Evolutionary conservation across 2,888 invertebrate genomes (phyloP).

Genomic region (Euclidia mi): DNA sequence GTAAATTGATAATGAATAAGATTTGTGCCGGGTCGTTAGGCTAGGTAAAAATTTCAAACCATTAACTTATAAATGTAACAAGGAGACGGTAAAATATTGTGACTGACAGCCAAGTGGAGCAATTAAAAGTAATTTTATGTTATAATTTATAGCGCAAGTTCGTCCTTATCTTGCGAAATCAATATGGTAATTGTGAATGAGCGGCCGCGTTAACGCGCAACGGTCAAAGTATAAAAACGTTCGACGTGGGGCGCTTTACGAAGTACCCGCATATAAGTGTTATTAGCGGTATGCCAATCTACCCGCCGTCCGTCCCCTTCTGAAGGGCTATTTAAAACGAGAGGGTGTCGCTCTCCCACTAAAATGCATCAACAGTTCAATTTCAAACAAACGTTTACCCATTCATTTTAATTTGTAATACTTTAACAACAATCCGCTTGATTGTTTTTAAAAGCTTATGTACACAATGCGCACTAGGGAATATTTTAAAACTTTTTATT

Average conservation of each 20-base stretch:
- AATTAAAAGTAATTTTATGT: slow-evolving; percentile 60
- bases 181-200: slow-evolving; percentile 77
- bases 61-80: slow-evolving; percentile 27
- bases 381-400: slow-evolving; percentile 44
- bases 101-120: slow-evolving; percentile 35
- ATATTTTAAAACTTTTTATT: no score
- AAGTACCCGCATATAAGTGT: slow-evolving; percentile 83
- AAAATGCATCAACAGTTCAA: slow-evolving; percentile 72
- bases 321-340: slow-evolving; percentile 74
- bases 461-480: background rate
- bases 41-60: slow-evolving; percentile 20
- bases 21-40: slow-evolving; percentile 37
- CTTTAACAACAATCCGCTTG: slow-evolving; percentile 30
- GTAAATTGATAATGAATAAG: slow-evolving; percentile 32
- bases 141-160: slow-evolving; percentile 55
- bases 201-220: slow-evolving; percentile 53
- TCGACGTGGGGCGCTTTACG: slow-evolving; percentile 64
- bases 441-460: slow-evolving; percentile 17
- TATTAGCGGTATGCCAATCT: slow-evolving; percentile 85
- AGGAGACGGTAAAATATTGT: slow-evolving; percentile 32
- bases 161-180: slow-evolving; percentile 77
- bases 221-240: slow-evolving; percentile 68
- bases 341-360: slow-evolving; percentile 74
- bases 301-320: slow-evolving; percentile 74
- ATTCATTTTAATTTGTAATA: slow-evolving; percentile 48